phyloP scores from a whole-genome alignment of 2,888 invertebrate species.

The Megamerina dolium region DNA sequence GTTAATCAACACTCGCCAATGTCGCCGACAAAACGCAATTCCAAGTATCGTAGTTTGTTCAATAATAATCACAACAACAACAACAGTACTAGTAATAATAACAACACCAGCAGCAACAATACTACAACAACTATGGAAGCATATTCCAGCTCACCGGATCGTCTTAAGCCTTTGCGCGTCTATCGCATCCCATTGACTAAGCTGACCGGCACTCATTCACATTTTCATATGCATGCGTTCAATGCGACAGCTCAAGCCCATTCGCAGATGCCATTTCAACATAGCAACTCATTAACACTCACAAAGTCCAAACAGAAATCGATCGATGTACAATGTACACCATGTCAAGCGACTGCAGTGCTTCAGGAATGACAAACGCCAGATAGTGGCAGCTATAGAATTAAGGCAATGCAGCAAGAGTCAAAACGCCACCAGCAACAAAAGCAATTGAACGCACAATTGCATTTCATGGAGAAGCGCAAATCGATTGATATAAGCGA shows the following conservation, averaged over 20 bases:
- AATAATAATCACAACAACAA: constrained; percentile 18
- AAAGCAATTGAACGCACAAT: constrained; percentile 2
- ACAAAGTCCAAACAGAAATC: constrained; percentile 25
- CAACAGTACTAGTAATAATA: constrained; percentile 9
- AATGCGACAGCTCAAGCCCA: constrained; percentile 18
- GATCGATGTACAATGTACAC: constrained; percentile 21
- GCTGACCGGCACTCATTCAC: constrained; percentile 37
- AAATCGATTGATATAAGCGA: constrained; percentile 22
- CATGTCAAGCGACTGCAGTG: constrained; percentile 12
- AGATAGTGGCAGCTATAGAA: not conserved
- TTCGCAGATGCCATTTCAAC: constrained; percentile 6
- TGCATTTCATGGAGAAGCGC: constrained; percentile 16
- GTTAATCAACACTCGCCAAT: constrained; percentile 25
- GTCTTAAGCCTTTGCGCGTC: constrained; percentile 36
- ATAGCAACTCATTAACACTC: constrained; percentile 13
- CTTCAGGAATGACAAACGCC: constrained; percentile 12
- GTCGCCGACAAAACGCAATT: constrained; percentile 34
- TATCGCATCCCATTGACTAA: constrained; percentile 40
- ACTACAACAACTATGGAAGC: constrained; percentile 11
- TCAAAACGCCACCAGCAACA: not conserved
- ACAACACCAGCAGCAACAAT: not conserved
- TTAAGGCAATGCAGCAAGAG: not conserved
- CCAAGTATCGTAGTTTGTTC: constrained; percentile 32
- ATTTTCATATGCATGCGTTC: constrained; percentile 36
- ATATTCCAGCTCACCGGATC: constrained; percentile 29